A percentile compares a stretch with the other conserved stretches of the same genome.
Conservation (phyloP, 2,888 invertebrate species). For the Pocota personata region DNA sequence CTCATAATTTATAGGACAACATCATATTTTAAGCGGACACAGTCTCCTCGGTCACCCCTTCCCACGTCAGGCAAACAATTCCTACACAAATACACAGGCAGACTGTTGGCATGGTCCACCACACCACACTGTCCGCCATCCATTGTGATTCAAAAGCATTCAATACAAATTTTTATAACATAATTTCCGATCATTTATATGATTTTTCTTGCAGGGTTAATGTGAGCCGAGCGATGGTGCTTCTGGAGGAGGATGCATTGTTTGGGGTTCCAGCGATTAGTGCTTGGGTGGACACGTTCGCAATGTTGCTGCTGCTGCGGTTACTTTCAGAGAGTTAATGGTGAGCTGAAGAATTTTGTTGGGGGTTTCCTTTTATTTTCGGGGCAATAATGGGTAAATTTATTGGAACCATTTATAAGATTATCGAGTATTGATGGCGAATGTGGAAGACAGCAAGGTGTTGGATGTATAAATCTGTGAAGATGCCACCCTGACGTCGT, state of each 20-base stretch:
- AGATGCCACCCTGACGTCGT: constrained; percentile 41
- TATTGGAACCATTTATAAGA: constrained; percentile 54
- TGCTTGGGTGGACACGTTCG: constrained; percentile 55
- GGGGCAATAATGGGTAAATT: constrained; percentile 57
- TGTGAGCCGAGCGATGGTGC: constrained; percentile 39
- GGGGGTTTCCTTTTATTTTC: constrained; percentile 49
- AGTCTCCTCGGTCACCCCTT: constrained; percentile 1
- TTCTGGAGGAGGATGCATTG: constrained; percentile 65
- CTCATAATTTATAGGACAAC: constrained; percentile 59
- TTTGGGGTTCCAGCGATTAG: constrained; percentile 63
- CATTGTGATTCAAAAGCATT: constrained; percentile 59
- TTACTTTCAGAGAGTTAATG: neutral
- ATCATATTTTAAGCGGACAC: constrained; percentile 42
- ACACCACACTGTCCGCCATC: too few species aligned
- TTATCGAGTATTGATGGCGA: constrained; percentile 20
- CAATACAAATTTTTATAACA: constrained; percentile 70
- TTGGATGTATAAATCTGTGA: neutral
- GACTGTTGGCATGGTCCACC: too few species aligned
- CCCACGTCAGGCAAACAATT: neutral
- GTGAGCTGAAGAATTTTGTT: constrained; percentile 30
- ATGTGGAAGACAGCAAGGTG: neutral
- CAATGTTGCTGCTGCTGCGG: neutral
- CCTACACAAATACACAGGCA: constrained; percentile 1
- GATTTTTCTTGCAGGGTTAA: constrained; percentile 29
- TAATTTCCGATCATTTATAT: constrained; percentile 67